Percentiles rank a stretch among this genome's conserved stretches.
phyloP scores from a whole-genome alignment of 92 coral and sea anemone genomes.

The Epizoanthus rinbou region DNA sequence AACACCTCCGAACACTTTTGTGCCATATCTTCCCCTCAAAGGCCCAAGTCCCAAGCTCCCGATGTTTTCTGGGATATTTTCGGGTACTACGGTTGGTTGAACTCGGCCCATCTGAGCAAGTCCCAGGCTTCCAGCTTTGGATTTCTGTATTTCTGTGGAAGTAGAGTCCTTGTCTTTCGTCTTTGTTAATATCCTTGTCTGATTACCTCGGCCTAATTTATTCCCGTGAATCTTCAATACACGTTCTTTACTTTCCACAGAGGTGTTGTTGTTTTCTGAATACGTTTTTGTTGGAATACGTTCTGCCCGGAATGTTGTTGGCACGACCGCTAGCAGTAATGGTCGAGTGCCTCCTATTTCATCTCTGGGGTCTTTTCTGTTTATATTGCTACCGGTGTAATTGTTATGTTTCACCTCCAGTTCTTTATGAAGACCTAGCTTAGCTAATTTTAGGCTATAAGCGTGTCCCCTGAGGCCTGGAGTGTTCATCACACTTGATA shows the following conservation, averaged over 20 bases:
- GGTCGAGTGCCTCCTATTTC: neutral
- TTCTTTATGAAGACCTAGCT: neutral
- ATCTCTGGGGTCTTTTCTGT: neutral
- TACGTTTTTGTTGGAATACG: neutral
- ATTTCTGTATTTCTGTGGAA: neutral
- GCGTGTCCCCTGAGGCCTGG: neutral
- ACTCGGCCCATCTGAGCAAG: neutral
- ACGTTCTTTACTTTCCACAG: neutral
- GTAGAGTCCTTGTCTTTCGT: neutral
- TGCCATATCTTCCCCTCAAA: constrained; percentile 5
- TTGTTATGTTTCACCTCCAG: neutral
- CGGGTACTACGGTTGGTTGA: constrained; percentile 2
- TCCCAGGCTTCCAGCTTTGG: neutral
- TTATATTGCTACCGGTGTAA: neutral
- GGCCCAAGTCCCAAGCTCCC: constrained; percentile 14
- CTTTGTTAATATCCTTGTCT: neutral
- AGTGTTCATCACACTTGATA: neutral
- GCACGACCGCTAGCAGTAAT: neutral
- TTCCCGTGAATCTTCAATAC: neutral
- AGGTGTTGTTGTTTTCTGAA: neutral
- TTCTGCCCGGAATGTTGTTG: neutral
- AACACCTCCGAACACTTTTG: constrained; percentile 16
- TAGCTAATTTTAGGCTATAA: neutral
- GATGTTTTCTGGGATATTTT: constrained; percentile 24
- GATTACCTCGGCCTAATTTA: neutral